Evolutionary conservation across 2,888 invertebrate species (phyloP).

Genomic region (Oligia latruncula): DNA sequence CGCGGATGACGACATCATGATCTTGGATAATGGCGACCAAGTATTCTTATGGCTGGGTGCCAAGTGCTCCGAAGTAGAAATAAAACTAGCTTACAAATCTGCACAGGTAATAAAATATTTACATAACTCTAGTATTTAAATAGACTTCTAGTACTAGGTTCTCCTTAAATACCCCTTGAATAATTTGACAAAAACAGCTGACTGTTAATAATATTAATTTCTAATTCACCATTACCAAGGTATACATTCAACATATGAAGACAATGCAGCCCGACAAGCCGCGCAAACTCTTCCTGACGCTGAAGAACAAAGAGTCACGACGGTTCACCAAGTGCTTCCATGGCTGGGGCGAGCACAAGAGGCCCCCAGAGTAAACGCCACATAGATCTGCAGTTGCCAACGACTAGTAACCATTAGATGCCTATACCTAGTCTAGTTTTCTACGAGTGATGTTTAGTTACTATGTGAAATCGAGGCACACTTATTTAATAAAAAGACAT

Average conservation of each 20-base stretch:
- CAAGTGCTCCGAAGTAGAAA: conserved; percentile 99
- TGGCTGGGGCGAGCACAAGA: conserved; percentile 98
- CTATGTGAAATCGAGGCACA: conserved; percentile 44
- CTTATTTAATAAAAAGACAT: conserved; percentile 35
- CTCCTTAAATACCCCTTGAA: neutral
- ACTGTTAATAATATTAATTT: neutral
- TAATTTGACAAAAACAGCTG: neutral
- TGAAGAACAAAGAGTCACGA: conserved; percentile 98
- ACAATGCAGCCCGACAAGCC: conserved; percentile 97
- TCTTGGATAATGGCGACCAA: conserved; percentile 99
- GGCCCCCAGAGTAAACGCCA: conserved; percentile 92
- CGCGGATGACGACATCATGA: conserved; percentile 99
- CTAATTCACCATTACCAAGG: conserved; percentile 88
- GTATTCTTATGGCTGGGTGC: conserved; percentile 99
- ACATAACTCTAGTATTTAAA: neutral
- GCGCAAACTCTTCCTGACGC: conserved; percentile 97
- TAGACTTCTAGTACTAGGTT: neutral
- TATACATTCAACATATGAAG: conserved; percentile 99
- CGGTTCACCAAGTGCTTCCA: conserved; percentile 99
- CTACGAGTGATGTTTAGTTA: conserved; percentile 51
- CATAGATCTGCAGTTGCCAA: conserved; percentile 42
- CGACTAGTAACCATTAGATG: conserved; percentile 43
- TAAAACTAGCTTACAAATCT: conserved; percentile 99
- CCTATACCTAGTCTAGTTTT: conserved; percentile 43
- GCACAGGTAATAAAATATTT: conserved; percentile 93